Evolutionary conservation across 2,888 invertebrate genomes (phyloP), one percentile per base, ranked within the genome.

Genomic region (Drosophila ustulata): DNA sequence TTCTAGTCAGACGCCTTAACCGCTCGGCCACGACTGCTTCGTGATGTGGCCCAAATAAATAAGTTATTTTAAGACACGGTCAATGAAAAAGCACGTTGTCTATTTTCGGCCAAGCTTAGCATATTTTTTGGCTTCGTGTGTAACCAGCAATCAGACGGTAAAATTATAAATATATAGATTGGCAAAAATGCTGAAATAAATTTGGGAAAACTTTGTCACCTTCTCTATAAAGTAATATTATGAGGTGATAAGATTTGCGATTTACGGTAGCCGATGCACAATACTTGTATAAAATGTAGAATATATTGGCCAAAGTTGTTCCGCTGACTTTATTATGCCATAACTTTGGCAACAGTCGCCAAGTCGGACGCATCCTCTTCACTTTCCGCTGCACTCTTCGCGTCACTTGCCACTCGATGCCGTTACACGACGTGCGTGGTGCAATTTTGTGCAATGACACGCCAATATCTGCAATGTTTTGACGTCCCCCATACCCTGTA

Each of bases 1-100:
- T 92, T 92, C 92, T 80, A 82, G 86, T 80, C 80, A 80, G 80
- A 86, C 80, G 80, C 80, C 80, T 80, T 80, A 80, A 80, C 80
- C 80, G 76, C 80, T 80, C 80, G 80, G 80, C 80, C 80, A 80
- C 80, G 80, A 55, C 80, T 80, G 80, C 80, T 46, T 5, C 41
- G 30, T 0, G 3, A 3, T 3, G 0, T 0, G 2, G 0, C 0
- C 9, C 8, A 3, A 32, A 43, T 56, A 34, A 13, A 3, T 25
- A 4, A 25, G 23, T 6, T 45, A 55, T 25, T 34, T 53, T 2
- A 53, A 43, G 41, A 30, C 11, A 7, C 11, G 7, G 34, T 1
- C 5, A 13, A 13, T 23, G 4, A 5, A 1, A 18, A 32, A 13
- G 9, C 30, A 4, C 2, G 9, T 3, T 1, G 0, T 45, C 43